These are phyloP conservation scores for Natrix natrix DNA, from an alignment of 2,797 vertebrate genomes.

Conservation along the genomic window DNA sequence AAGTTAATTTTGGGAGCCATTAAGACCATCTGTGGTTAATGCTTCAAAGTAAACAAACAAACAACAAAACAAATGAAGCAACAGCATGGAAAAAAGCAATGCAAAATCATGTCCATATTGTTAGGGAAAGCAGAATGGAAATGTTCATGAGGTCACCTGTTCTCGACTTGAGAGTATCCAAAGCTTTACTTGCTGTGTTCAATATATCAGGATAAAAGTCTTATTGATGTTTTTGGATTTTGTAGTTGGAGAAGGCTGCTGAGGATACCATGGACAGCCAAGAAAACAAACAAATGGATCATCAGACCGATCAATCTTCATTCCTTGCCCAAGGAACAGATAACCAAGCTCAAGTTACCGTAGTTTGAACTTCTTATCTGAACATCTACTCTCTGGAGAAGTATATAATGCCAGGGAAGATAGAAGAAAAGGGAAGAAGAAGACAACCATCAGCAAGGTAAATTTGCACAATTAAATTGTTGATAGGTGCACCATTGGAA, in stretches of 20 bases:
- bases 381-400: not conserved
- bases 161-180: not conserved
- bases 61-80: not conserved
- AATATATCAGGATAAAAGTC: not conserved
- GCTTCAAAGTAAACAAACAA: not conserved
- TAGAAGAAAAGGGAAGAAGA: not conserved
- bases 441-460: not conserved
- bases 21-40: not conserved
- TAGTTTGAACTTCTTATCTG: not conserved
- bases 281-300: not conserved
- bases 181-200: not conserved
- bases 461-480: not conserved
- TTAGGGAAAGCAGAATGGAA: not conserved
- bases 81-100: not conserved
- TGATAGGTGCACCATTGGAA: not conserved
- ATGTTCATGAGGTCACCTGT: not conserved
- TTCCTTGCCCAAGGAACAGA: not conserved
- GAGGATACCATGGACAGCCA: not conserved
- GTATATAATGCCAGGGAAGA: not conserved
- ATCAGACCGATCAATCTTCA: not conserved
- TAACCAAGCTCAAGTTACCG: not conserved
- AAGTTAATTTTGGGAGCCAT: not conserved
- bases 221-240: not conserved
- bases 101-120: not conserved
- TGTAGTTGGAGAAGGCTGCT: not conserved